phyloP scores from a whole-genome alignment of 2,113 vertebrate species.

The Tauraco erythrolophus region DNA sequence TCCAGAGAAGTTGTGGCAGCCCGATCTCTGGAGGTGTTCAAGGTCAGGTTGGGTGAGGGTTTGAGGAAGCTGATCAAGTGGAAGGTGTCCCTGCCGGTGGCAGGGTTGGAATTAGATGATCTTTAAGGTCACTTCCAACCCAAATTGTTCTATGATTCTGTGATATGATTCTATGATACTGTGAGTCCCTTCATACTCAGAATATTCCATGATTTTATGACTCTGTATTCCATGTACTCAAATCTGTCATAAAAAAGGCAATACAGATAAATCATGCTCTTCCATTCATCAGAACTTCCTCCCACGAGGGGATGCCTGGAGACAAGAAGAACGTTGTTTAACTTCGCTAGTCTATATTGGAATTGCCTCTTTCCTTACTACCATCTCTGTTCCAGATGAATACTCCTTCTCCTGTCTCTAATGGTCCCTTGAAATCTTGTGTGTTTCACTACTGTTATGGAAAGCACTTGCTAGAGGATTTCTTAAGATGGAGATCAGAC shows the following conservation, averaged over 20 bases:
- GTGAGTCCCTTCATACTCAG: too few relatives aligned
- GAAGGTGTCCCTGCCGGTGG: too few relatives aligned
- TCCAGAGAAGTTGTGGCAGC: too few relatives aligned
- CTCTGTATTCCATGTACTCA: neutral
- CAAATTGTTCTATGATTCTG: too few relatives aligned
- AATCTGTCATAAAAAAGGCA: neutral
- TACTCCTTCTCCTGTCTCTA: neutral
- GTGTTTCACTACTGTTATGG: neutral
- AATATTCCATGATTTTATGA: neutral
- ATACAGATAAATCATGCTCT: neutral
- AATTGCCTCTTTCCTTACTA: neutral
- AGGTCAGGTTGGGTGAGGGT: too few relatives aligned
- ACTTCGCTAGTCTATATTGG: accelerated
- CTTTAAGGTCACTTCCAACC: too few relatives aligned
- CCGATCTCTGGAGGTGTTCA: too few relatives aligned
- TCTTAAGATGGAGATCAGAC: neutral
- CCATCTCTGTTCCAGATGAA: neutral
- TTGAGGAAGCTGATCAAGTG: too few relatives aligned
- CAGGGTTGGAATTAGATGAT: too few relatives aligned
- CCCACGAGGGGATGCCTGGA: neutral
- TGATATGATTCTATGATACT: too few relatives aligned
- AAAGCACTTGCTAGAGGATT: neutral
- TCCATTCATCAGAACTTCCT: neutral
- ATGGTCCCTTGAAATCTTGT: neutral
- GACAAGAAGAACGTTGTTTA: neutral